A percentile compares a stretch with the other conserved stretches of the same genome.
Conservation (phyloP, 1,140 invertebrate genomes). For the Drosophila pachea region DNA sequence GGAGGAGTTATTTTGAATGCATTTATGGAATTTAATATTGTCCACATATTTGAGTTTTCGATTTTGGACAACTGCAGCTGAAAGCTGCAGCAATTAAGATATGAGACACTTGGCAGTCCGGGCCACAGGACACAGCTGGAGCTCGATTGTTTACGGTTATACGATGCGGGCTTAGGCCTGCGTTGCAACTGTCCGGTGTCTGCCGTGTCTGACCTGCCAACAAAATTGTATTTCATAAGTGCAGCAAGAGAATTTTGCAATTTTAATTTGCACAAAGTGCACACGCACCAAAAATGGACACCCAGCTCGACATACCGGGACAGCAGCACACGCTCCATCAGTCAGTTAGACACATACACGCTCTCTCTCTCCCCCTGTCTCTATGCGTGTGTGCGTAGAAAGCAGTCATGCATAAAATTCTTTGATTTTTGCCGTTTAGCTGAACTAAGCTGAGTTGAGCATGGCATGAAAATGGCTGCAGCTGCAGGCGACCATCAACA, state of each 20-base stretch:
- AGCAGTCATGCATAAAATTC: conserved; percentile 37
- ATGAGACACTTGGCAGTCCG: conserved; percentile 4
- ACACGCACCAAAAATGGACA: conserved; percentile 34
- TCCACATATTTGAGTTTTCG: conserved; percentile 6
- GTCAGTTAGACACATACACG: conserved; percentile 47
- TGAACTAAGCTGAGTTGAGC: conserved; percentile 16
- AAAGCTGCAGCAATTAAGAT: conserved; percentile 61
- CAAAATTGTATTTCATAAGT: conserved; percentile 57
- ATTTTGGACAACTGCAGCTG: neutral
- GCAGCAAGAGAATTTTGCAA: conserved; percentile 67
- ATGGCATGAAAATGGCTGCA: conserved; percentile 35
- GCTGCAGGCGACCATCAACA: conserved; percentile 34
- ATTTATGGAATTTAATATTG: conserved; percentile 18
- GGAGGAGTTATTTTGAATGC: conserved; percentile 1
- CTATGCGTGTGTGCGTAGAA: neutral
- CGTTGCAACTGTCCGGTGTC: conserved; percentile 27
- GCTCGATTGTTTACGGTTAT: conserved; percentile 63
- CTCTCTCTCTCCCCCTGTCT: neutral
- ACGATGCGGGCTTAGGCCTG: conserved; percentile 45
- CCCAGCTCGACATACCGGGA: conserved; percentile 13
- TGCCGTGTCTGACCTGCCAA: conserved; percentile 11
- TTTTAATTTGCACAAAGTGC: conserved; percentile 74
- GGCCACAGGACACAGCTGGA: conserved; percentile 3
- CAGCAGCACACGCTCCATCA: conserved; percentile 52
- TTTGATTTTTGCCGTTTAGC: conserved; percentile 50